Base-by-base conservation (phyloP, 2,113 vertebrate species). In the Dicentrarchus labrax region DNA sequence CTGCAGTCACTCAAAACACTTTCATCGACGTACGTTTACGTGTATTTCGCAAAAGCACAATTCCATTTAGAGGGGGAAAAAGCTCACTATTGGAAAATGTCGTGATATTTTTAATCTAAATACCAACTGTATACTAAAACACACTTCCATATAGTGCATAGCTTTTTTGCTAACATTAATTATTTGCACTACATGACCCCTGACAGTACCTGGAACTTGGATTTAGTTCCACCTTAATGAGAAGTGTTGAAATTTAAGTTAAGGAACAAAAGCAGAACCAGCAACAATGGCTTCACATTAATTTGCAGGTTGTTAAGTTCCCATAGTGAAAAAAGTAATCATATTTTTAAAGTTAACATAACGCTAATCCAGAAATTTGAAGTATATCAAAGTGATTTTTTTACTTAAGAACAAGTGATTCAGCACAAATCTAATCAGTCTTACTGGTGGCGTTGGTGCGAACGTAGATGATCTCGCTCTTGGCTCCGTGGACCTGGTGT, bases 391-490 rank as follows among this genome's bases (percentile, higher is more conserved):
- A 3, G 30, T 3, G 30, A 30, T 30, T 30, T 30, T 30, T 30
- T 30, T 30, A 6, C 15, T 2, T 8, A 43, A 2, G 16, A 76
- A 65, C 48, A 10, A 30, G 16, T 5, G 7, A 51, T 59, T 30
- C 2, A 21, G 68, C 17, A 39, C 5, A 17, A 16, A 60, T 68
- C 5, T 50, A 12, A 19, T 70, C 17, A 15, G 64, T 67, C 97
- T 96, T 91, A 99, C 98, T 96, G 0, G 97, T 97, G 78, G 98
- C 97, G 0, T 97, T 95, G 71, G 98, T 99, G 89, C 97, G 97
- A 41, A 99, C 94, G 0, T 99, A 99, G 93, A 99, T 97, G 93
- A 99, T 99, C 51, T 97, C 91, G 5, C 97, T 99, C 93, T 99
- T 99, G 24, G 98, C 98, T 6, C 98, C 98, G 0, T 97, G 96